Evolutionary conservation across 37 sponge, comb jelly and placozoan genomes (phyloP), one percentile per base, ranked within the genome.

Genomic region (Agelas oroides): DNA sequence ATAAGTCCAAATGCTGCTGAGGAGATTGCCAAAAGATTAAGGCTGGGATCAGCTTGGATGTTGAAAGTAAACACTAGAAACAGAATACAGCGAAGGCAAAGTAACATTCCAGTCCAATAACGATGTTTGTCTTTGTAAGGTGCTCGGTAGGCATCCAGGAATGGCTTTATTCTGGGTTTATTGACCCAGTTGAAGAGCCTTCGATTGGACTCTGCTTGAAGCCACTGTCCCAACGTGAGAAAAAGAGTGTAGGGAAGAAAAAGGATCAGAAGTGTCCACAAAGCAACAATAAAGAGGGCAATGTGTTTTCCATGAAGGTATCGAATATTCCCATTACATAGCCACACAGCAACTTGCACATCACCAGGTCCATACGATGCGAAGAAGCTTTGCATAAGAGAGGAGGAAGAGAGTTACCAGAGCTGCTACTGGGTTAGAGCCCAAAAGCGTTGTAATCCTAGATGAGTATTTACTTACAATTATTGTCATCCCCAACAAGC

Each of bases 381-480:
- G 54, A 17, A 59, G 30, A 2, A 76, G 20, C 28, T 76, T 76
- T 35, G 59, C 57, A 60, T 76, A 76, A 3, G 77, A 76, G 13
- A 76, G 34, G 21, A 76, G 37, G 28, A 76, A n/a, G 32, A 76
- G 35, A 11, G 77, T 76, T 19, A 62, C 77, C 62, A 76, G 77
- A 27, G 57, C 77, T 35, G 34, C 17, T 3, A 76, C 33, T 20
- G 62, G 32, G 15, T 76, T 59, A 6, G 25, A 18, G 36, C 34
- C 61, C 34, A 59, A 25, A 5, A 34, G 8, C 18, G 6, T 59
- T 35, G 77, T 5, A 34, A 59, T n/a, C 2, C 3, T n/a, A 6
- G 36, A 28, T 12, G 37, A 76, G 34, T 34, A 30, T 1, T 59
- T 5, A 56, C 38, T 16, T 24, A 76, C 30, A n/a, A 61, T 18